Conservation (phyloP, 2,888 invertebrate species). For the Suillia variegata region DNA sequence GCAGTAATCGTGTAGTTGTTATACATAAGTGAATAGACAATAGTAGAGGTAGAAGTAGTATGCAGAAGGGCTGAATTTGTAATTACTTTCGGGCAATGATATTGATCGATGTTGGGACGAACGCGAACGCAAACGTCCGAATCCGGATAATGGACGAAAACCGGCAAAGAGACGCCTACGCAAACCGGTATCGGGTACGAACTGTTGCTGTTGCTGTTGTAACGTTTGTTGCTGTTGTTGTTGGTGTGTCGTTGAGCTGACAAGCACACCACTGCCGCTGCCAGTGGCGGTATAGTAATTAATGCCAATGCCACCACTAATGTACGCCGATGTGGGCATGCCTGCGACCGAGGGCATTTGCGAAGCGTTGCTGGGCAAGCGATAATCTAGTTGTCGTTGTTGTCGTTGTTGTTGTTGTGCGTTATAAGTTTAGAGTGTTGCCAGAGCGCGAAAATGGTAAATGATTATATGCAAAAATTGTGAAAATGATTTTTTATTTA, state of each 20-base stretch:
- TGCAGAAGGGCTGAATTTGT: no score
- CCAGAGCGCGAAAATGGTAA: not conserved
- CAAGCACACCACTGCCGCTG: slow-evolving; percentile 14
- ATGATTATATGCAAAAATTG: not conserved
- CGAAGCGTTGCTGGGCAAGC: slow-evolving; percentile 29
- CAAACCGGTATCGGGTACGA: slow-evolving; percentile 66
- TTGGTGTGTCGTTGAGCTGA: slow-evolving; percentile 31
- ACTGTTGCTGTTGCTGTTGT: slow-evolving; percentile 22
- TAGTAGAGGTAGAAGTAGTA: slow-evolving; percentile 34
- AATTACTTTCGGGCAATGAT: slow-evolving; percentile 84
- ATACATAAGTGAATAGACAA: no score
- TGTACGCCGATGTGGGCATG: slow-evolving; percentile 50
- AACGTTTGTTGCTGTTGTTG: slow-evolving; percentile 20
- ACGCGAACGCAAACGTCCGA: slow-evolving; percentile 68
- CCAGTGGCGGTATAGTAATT: slow-evolving; percentile 47
- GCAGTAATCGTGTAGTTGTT: slow-evolving; percentile 21
- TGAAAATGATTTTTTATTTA: not conserved
- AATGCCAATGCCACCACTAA: slow-evolving; percentile 52
- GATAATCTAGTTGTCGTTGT: slow-evolving; percentile 43
- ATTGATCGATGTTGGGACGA: slow-evolving; percentile 81
- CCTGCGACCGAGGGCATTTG: slow-evolving; percentile 39
- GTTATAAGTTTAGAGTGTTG: slow-evolving; percentile 4
- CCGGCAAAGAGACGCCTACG: slow-evolving; percentile 80
- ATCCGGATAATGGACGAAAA: slow-evolving; percentile 77
- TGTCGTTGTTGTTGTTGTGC: slow-evolving; percentile 25